Conservation (phyloP, 2,888 invertebrate genomes). For the Tortrix viridana region DNA sequence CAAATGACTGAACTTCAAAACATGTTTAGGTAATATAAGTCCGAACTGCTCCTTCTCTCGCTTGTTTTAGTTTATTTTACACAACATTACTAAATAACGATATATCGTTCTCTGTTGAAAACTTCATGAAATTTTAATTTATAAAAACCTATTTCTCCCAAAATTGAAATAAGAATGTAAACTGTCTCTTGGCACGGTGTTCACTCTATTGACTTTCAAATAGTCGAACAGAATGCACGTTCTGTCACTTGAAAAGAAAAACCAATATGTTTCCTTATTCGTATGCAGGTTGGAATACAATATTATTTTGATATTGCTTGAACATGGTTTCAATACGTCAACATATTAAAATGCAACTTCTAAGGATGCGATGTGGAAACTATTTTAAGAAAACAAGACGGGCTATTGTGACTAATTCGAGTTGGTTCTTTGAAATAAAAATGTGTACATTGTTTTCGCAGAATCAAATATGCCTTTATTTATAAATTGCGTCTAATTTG, state of each 20-base stretch:
- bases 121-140: conserved; percentile 7
- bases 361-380: conserved; percentile 11
- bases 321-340: conserved; percentile 17
- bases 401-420: neutral
- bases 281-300: conserved; percentile 8
- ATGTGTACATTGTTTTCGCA: too few species aligned
- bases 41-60: too few species aligned
- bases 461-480: too few species aligned
- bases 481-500: too few species aligned
- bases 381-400: neutral
- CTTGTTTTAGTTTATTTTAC: too few species aligned
- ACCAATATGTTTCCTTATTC: conserved; percentile 35
- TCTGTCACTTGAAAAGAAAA: conserved; percentile 35
- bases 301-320: conserved; percentile 30
- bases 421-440: too few species aligned
- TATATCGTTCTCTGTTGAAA: neutral
- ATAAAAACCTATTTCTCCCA: neutral
- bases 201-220: conserved; percentile 35
- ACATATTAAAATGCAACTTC: conserved; percentile 5
- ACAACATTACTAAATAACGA: too few species aligned
- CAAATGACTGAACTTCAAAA: too few species aligned
- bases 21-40: too few species aligned
- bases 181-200: conserved; percentile 13
- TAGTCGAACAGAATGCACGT: conserved; percentile 28
- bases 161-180: conserved; percentile 13